Conservation (phyloP, 2,888 invertebrate genomes). For the Blastobasis lacticolella region DNA sequence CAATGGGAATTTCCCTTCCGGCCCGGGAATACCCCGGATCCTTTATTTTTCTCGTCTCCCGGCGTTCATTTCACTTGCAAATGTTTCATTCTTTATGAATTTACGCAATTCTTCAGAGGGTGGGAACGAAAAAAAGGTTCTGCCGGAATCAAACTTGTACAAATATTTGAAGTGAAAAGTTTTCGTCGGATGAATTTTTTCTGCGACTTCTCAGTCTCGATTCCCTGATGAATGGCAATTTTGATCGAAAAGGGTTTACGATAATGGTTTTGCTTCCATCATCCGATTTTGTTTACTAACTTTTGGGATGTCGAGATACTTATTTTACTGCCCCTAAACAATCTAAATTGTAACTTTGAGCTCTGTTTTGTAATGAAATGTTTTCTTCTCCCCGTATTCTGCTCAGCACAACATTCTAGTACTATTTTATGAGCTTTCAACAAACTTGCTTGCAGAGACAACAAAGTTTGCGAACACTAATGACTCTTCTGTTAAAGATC, state of each 20-base stretch:
- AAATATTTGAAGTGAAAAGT: constrained; percentile 51
- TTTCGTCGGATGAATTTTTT: constrained; percentile 16
- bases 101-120: constrained; percentile 38
- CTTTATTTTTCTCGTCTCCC: constrained; percentile 55
- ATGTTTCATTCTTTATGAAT: constrained; percentile 62
- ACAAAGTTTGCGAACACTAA: not conserved
- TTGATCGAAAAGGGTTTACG: constrained; percentile 2
- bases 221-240: constrained; percentile 8
- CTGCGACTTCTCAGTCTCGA: constrained; percentile 3
- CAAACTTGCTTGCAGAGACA: too few species aligned
- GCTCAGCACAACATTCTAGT: not conserved
- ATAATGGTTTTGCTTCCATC: not conserved
- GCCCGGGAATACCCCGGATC: constrained; percentile 23
- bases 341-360: not conserved
- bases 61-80: constrained; percentile 64
- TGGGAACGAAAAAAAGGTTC: constrained; percentile 30
- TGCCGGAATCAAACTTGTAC: constrained; percentile 46
- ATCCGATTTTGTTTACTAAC: not conserved
- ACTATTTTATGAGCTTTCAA: too few species aligned
- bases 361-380: not conserved
- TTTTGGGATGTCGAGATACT: not conserved
- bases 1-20: constrained; percentile 54
- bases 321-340: not conserved
- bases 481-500: not conserved
- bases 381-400: not conserved